These are phyloP conservation scores for Scolanthus callimorphus DNA, from an alignment of 92 coral and sea anemone species.

Conservation along the genomic window DNA sequence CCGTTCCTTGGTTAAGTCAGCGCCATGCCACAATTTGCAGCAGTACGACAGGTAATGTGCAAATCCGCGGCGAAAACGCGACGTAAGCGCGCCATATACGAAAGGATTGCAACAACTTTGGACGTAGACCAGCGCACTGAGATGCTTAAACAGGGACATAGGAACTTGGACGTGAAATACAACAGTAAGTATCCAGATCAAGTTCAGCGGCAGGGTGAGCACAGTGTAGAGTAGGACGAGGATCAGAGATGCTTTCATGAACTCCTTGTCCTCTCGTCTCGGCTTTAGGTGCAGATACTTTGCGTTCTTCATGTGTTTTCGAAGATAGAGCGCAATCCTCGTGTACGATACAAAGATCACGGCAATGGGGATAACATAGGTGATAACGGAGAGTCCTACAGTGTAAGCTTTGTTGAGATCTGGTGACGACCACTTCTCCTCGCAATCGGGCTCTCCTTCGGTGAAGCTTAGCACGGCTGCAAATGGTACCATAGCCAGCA, in stretches of 20 bases:
- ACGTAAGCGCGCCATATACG: slow-evolving; percentile 13
- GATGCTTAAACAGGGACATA: not conserved
- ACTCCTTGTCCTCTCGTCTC: not conserved
- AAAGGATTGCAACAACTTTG: slow-evolving; percentile 17
- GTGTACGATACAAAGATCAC: not conserved
- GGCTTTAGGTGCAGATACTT: not conserved
- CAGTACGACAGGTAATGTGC: slow-evolving; percentile 1
- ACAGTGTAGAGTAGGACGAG: slow-evolving; percentile 4
- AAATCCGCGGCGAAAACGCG: slow-evolving; percentile 6
- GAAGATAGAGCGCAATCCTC: not conserved
- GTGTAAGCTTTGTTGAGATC: not conserved
- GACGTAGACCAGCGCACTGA: not conserved
- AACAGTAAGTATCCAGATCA: slow-evolving; percentile 1
- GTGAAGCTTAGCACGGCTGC: not conserved
- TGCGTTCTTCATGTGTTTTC: not conserved
- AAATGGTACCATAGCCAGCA: not conserved
- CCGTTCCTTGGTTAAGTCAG: too few species aligned
- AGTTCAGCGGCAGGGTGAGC: slow-evolving; percentile 4
- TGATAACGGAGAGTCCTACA: not conserved
- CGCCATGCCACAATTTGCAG: not conserved
- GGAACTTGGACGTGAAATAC: not conserved
- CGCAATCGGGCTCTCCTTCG: not conserved
- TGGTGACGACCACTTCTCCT: slow-evolving; percentile 8
- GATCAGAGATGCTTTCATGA: slow-evolving; percentile 1
- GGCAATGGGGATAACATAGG: slow-evolving; percentile 2